Base-by-base conservation (phyloP, 2,797 vertebrate species). In the Mormyrops attenuatus region DNA sequence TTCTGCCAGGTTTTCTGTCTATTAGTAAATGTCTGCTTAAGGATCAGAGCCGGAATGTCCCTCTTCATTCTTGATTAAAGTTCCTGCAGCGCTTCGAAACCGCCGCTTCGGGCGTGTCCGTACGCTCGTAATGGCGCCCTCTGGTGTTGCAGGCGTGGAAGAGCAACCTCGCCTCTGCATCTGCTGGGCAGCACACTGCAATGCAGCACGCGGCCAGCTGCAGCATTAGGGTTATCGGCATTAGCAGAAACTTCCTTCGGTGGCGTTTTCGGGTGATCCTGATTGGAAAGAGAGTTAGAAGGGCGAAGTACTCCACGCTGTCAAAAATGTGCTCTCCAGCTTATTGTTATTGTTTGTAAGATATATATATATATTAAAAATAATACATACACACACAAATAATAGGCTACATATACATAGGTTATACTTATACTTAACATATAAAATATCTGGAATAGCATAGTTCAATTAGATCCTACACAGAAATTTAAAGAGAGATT, bases 71-170 rank as follows among this genome's bases (percentile, higher is more conserved):
- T n/a, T 63, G 4, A 41, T 38, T 22, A 22, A 63, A 89, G 90
- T 22, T n/a, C 5, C 88, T 89, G 89, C 91, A 89, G 89, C 88
- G 89, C 89, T 73, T 85, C 82, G 66, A 88, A 87, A 86, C 89
- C 50, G 63, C 60, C 20, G 84, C 63, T 84, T 30, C 17, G 53
- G 89, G 88, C 86, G 90, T 87, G 90, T 69, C 26, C 82, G 11
- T 85, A 53, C 20, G 49, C 15, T 85, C 90, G 80, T 90, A 94
- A 93, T 89, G 95, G 93, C 89, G 93, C 94, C 94, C 94, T 90
- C 95, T 95, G 93, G 92, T 95, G 95, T 92, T 90, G 88, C 30
- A 38, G 30, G 17, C 4, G 69, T 41, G 49, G 53, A 60, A 91
- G 90, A 69, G 88, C 84, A 53, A 90, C 26, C 26, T 30, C 63